Conservation (phyloP, 2,888 invertebrate genomes). For the Dinocampus coccinellae region DNA sequence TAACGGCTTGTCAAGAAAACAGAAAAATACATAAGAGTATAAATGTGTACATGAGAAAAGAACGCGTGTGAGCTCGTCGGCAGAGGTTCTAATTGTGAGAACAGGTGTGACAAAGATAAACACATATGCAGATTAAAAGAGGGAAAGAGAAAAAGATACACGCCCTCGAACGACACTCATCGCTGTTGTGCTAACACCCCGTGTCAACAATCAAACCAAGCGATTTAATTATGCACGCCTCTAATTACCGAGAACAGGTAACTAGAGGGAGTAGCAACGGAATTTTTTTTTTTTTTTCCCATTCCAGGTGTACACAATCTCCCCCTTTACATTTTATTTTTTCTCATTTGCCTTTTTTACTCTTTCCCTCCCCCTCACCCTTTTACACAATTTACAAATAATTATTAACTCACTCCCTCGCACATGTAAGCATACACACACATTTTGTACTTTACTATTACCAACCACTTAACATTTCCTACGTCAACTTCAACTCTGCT, state of each 20-base stretch:
- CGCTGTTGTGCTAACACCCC: conserved; percentile 61
- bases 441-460: conserved; percentile 22
- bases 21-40: conserved; percentile 52
- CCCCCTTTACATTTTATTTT: conserved; percentile 25
- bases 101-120: no score
- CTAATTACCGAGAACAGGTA: conserved; percentile 60
- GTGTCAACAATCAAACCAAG: conserved; percentile 62
- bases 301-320: conserved; percentile 27
- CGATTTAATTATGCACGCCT: conserved; percentile 67
- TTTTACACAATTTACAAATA: conserved; percentile 32
- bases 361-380: conserved; percentile 14
- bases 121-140: no score
- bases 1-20: conserved; percentile 60
- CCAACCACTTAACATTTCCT: conserved; percentile 58
- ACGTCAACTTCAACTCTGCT: conserved; percentile 45
- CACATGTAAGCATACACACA: no score
- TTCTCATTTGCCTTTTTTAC: not conserved
- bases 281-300: no score
- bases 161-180: conserved; percentile 65
- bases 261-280: conserved; percentile 38
- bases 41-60: not conserved
- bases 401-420: conserved; percentile 24
- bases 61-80: conserved; percentile 22
- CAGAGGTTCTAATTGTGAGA: conserved; percentile 62
- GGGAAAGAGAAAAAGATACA: conserved; percentile 45